Conservation (phyloP, 1,140 invertebrate species). For the Drosophila tani region DNA sequence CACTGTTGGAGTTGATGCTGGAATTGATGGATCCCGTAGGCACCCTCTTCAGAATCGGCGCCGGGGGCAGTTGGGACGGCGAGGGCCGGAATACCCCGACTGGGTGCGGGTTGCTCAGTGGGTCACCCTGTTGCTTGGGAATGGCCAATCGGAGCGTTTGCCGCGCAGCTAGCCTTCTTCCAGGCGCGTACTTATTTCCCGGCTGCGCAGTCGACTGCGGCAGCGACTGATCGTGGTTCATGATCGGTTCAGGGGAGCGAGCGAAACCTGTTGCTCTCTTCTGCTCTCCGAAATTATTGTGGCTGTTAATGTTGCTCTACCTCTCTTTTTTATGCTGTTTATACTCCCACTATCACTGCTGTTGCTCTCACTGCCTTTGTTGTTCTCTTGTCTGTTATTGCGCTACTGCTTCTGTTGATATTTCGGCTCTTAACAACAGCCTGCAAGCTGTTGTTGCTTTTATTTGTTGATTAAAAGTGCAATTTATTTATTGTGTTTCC, state of each 20-base stretch:
- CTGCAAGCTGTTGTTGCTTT: not conserved
- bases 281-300: not conserved
- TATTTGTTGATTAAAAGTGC: not conserved
- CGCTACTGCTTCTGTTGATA: not conserved
- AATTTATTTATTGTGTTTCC: not conserved
- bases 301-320: not conserved
- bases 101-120: slow-evolving; percentile 26
- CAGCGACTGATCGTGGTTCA: slow-evolving; percentile 56
- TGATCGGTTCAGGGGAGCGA: slow-evolving; percentile 20
- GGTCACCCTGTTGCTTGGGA: slow-evolving; percentile 77
- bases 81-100: slow-evolving; percentile 64
- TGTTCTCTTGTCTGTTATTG: not conserved
- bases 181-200: slow-evolving; percentile 80
- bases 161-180: slow-evolving; percentile 80
- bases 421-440: not conserved
- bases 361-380: not conserved
- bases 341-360: slow-evolving; percentile 4
- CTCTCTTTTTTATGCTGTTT: not conserved
- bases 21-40: slow-evolving; percentile 7
- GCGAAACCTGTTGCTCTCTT: slow-evolving; percentile 19
- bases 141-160: slow-evolving; percentile 80
- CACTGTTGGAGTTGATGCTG: slow-evolving; percentile 26
- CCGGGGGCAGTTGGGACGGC: slow-evolving; percentile 79
- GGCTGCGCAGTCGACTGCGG: slow-evolving; percentile 20
- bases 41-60: slow-evolving; percentile 68